Evolutionary conservation across 2,113 vertebrate species (phyloP).

Genomic region (Dolichotis patagonum): DNA sequence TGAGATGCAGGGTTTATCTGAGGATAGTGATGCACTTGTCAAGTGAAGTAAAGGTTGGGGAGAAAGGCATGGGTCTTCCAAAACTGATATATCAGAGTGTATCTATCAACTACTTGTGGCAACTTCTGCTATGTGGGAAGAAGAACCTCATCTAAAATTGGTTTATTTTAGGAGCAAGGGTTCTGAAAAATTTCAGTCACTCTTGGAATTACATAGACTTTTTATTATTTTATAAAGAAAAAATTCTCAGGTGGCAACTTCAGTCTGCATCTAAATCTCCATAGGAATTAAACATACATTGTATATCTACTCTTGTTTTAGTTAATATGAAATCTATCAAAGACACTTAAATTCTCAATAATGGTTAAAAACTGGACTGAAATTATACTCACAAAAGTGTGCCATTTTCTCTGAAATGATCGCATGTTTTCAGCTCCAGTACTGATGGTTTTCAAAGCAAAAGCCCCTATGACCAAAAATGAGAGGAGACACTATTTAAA

Average conservation of each 20-base stretch:
- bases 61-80: neutral
- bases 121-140: neutral
- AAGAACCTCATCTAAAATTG: slow-evolving; percentile 6
- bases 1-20: neutral
- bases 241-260: neutral
- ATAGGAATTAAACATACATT: neutral
- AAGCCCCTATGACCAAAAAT: slow-evolving; percentile 2
- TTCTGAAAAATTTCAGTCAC: neutral
- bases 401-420: neutral
- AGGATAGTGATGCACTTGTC: neutral
- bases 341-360: neutral
- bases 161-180: neutral
- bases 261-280: neutral
- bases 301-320: neutral
- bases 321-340: neutral
- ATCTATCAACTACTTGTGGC: neutral
- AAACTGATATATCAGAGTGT: neutral
- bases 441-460: slow-evolving; percentile 19
- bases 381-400: neutral
- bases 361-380: slow-evolving; percentile 22
- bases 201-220: neutral
- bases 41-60: neutral
- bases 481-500: neutral
- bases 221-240: neutral
- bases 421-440: neutral